phyloP scores from a whole-genome alignment of 2,797 vertebrate species.

The Anisognathus igniventris region DNA sequence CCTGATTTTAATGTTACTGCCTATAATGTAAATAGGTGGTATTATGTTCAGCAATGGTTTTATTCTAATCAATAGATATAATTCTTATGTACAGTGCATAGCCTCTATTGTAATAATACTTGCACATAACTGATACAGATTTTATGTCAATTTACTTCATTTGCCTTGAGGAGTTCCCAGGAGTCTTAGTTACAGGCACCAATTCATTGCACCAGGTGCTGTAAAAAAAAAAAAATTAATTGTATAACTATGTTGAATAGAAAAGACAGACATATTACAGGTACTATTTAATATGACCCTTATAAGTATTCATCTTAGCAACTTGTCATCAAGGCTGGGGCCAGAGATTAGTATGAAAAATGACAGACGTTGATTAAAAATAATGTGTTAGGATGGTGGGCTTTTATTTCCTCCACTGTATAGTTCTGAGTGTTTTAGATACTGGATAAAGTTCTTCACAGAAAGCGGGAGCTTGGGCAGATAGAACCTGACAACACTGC shows the following conservation, averaged over 20 bases:
- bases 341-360: neutral
- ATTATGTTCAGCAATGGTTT: neutral
- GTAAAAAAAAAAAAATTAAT: neutral
- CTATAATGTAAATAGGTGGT: neutral
- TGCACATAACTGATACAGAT: neutral
- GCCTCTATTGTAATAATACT: neutral
- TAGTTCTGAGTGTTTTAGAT: neutral
- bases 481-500: neutral
- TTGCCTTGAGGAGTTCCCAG: neutral
- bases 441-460: neutral
- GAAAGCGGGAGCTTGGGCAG: neutral
- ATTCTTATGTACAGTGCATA: neutral
- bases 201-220: neutral
- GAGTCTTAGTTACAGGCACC: neutral
- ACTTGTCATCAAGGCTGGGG: neutral
- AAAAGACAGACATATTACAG: neutral
- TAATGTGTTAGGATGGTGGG: neutral
- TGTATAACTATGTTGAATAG: neutral
- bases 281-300: neutral
- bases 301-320: neutral
- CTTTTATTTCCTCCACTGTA: neutral
- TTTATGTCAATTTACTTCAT: slow-evolving; percentile 26
- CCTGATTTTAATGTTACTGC: neutral
- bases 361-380: neutral
- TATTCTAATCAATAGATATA: neutral